Evolutionary conservation across 2,888 invertebrate species (phyloP), one percentile per base, ranked within the genome.

Genomic region (Cantharis rustica): DNA sequence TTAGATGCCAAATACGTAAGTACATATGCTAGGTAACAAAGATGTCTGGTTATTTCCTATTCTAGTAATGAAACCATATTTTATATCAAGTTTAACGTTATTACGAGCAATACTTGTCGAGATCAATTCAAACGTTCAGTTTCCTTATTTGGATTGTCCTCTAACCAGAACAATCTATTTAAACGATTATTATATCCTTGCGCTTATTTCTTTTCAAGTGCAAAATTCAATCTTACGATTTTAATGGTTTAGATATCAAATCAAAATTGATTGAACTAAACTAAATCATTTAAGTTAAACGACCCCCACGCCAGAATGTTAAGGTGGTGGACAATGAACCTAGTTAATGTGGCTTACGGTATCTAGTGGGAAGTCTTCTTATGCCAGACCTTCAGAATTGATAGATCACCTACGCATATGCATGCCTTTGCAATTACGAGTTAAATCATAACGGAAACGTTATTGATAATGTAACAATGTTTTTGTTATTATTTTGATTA

Each of bases 141-240:
- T 78, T 72, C 79, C 79, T 69, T 78, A 79, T 78, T 73, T 61
- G 75, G 76, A 23, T 63, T 72, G 74, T 74, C 63, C 73, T 74
- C 71, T 27, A 69, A 62, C 68, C 27, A 17, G 68, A 31, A 72
- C 73, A 71, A 66, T 62, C 61, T 75, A 23, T 47, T 73, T 64
- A 64, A 66, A 64, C 26, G 31, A 76, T 17, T 61, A 31, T 31
- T 31, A 61, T 73, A 71, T 23, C 71, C 77, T 77, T 75, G 75
- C 75, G 26, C 73, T 73, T 27, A 66, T 47, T 73, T 61, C 31
- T 31, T 61, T 62, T 66, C 20, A 23, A 17, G 23, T 13, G 10
- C 1, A 66, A 66, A 20, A 66, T 66, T 9, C 17, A 20, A 66
- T 66, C 20, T 66, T 20, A 20, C n/a, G 9, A 11, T 20, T 66